Evolutionary conservation across 2,797 vertebrate species (phyloP).

Genomic region (Erpetoichthys calabaricus): DNA sequence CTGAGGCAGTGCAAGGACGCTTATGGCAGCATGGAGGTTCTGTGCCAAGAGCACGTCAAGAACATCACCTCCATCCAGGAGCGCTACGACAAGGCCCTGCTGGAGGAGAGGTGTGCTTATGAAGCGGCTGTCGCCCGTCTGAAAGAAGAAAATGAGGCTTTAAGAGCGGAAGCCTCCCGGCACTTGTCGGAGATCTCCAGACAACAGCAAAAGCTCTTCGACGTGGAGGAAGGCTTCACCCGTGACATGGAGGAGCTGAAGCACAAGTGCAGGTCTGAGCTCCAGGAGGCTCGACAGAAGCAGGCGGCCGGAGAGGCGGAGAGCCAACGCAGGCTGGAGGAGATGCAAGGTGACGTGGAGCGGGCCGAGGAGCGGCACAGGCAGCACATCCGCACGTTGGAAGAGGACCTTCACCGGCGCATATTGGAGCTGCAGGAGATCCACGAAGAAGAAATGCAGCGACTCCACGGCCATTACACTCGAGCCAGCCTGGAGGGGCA

Average conservation of each 20-base stretch:
- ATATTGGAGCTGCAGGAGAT: slow-evolving; percentile 61
- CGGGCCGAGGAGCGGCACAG: slow-evolving; percentile 57
- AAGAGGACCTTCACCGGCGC: slow-evolving; percentile 67
- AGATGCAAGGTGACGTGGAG: slow-evolving; percentile 56
- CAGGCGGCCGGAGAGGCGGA: slow-evolving; percentile 49
- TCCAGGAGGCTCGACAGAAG: slow-evolving; percentile 51
- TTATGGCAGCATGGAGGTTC: slow-evolving; percentile 46
- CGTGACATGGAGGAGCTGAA: slow-evolving; percentile 52
- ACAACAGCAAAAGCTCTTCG: slow-evolving; percentile 45
- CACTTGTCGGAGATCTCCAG: slow-evolving; percentile 48
- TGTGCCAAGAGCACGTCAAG: slow-evolving; percentile 61
- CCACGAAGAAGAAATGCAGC: slow-evolving; percentile 68
- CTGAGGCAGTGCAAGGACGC: slow-evolving; percentile 57
- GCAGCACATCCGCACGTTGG: slow-evolving; percentile 59
- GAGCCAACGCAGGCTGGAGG: slow-evolving; percentile 55
- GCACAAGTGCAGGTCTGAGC: slow-evolving; percentile 53
- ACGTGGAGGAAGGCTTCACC: slow-evolving; percentile 51
- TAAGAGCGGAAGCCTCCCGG: slow-evolving; percentile 57
- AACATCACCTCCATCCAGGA: slow-evolving; percentile 53
- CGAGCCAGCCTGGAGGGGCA: slow-evolving; percentile 42
- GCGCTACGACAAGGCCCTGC: slow-evolving; percentile 62
- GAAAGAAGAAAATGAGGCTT: slow-evolving; percentile 62
- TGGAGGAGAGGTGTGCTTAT: slow-evolving; percentile 62
- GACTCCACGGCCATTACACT: slow-evolving; percentile 58
- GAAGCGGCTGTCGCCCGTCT: slow-evolving; percentile 47